Evolutionary conservation across 2,888 invertebrate species (phyloP).

Genomic region (Oscheius sp.): DNA sequence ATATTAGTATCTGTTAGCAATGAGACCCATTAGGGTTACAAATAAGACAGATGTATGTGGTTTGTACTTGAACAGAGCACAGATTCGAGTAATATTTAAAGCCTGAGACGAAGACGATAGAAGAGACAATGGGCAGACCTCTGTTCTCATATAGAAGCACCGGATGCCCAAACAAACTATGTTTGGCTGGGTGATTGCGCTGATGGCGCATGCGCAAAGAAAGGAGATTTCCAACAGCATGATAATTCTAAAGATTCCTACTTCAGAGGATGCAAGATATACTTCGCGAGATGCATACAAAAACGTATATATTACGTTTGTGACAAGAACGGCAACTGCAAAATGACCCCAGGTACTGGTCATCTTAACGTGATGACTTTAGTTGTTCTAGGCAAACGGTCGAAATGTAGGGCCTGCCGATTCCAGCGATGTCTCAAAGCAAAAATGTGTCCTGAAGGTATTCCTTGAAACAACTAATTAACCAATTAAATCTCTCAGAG

Average conservation of each 20-base stretch:
- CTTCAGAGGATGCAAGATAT: conserved; percentile 45
- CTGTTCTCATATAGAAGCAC: no score
- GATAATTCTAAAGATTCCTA: no score
- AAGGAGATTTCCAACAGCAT: no score
- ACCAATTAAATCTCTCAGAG: conserved; percentile 37
- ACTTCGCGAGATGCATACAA: conserved; percentile 44
- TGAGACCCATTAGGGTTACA: no score
- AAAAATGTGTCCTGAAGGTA: conserved; percentile 47
- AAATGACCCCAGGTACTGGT: conserved; percentile 40
- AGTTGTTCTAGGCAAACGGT: conserved; percentile 30
- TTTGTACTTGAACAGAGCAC: no score
- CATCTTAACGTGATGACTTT: background rate
- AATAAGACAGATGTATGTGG: no score
- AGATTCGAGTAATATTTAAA: no score
- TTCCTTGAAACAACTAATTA: background rate
- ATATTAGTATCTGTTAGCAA: background rate
- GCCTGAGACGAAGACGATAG: no score
- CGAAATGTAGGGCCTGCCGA: conserved; percentile 46
- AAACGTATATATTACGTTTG: conserved; percentile 44
- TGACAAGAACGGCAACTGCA: conserved; percentile 44
- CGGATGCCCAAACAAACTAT: no score
- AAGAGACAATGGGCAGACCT: no score
- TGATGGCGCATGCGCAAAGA: no score
- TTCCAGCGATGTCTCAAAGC: conserved; percentile 47
- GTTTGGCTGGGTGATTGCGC: no score